Base-by-base conservation (phyloP, 2,797 vertebrate species). In the Diplodus sargus region DNA sequence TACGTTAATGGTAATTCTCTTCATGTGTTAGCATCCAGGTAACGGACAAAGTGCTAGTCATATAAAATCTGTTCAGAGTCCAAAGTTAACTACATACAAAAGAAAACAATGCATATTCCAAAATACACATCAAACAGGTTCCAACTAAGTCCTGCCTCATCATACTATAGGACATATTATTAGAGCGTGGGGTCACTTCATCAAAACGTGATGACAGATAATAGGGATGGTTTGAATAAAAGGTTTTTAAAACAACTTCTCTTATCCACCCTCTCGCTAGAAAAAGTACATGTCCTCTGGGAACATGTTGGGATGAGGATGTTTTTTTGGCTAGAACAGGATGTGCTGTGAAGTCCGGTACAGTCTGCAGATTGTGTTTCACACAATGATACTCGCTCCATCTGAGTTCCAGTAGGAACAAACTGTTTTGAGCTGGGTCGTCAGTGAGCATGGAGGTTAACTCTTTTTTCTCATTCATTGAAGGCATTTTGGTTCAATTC, bases 321-420 rank as follows among this genome's bases (percentile, higher is more conserved):
- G n/a, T 56, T 42, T 54, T 54, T 42, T 16, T 47, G 39, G 54
- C 10, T 15, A 28, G 61, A 18, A 70, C 52, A 85, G 34, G 53
- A 70, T 59, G 59, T 77, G 10, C 59, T 56, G 6, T 43, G 3
- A 13, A 51, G 39, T 65, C 42, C 30, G 28, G 42, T 20, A 58
- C 76, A 59, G 42, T 28, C 56, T 47, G 58, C 22, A 78, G 62
- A 70, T 2, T 57, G 49, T 43, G 53, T 81, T 79, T 81, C 39
- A 68, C 23, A 70, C 61, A 54, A 28, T 45, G 34, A 78, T 13
- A 34, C 22, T 18, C 43, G 6, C 53, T 22, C 34, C 58, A 11
- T 39, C 56, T 70, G 76, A 69, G 25, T 25, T 25, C 47, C 17
- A 51, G 20, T n/a, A 22, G 62, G 51, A 79, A 79, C 47, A 74